These are phyloP conservation scores for Phoxinus phoxinus DNA, from an alignment of 2,113 vertebrate genomes.

Conservation along the genomic window DNA sequence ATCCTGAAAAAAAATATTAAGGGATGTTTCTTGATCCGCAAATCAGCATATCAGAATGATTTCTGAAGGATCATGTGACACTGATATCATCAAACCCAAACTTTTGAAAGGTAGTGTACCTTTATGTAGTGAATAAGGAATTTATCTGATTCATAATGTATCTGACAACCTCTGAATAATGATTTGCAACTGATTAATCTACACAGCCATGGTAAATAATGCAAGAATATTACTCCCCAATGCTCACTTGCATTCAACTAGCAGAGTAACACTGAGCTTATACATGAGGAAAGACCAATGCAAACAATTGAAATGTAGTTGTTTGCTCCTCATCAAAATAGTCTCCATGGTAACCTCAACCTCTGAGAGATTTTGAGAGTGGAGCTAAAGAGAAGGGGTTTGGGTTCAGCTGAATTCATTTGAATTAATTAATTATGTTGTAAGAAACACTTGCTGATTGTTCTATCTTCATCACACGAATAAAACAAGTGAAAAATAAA, in stretches of 20 bases:
- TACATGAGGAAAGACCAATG: slow-evolving; percentile 25
- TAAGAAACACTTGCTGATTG: slow-evolving; percentile 28
- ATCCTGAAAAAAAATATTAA: not conserved
- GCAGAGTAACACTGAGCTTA: slow-evolving; percentile 1
- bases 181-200: not conserved
- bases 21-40: not conserved
- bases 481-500: not conserved
- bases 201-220: not conserved
- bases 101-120: not conserved
- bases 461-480: not conserved
- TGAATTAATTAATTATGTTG: slow-evolving; percentile 69
- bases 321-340: slow-evolving; percentile 57
- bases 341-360: slow-evolving; percentile 63
- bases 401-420: slow-evolving; percentile 67
- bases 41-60: not conserved
- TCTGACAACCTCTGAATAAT: not conserved
- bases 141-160: not conserved
- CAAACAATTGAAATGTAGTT: slow-evolving; percentile 43
- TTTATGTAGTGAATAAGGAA: not conserved
- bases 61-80: not conserved
- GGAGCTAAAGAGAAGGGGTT: slow-evolving; percentile 61
- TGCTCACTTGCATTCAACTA: not conserved
- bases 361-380: slow-evolving; percentile 61
- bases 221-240: not conserved
- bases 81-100: not conserved